A percentile compares a stretch with the other conserved stretches of the same genome.
Conservation (phyloP, 2,797 vertebrate genomes). For the Gallirallus australis region DNA sequence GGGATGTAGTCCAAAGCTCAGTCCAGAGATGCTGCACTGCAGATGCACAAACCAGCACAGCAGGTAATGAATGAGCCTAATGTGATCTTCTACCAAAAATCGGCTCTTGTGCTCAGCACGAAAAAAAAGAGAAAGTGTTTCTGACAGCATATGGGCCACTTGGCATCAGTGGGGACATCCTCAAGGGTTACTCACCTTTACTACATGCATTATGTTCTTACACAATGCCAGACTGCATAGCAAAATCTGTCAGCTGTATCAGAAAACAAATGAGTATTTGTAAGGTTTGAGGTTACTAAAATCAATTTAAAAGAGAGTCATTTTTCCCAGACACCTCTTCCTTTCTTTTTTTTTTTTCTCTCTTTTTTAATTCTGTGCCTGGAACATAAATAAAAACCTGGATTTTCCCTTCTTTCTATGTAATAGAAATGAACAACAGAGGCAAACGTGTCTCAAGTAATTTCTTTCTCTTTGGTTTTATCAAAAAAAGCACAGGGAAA, state of each 20-base stretch:
- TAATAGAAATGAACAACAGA: constrained; percentile 43
- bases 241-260: constrained; percentile 16
- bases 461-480: constrained; percentile 40
- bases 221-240: background rate
- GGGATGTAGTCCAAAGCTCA: background rate
- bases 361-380: background rate
- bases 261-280: constrained; percentile 35
- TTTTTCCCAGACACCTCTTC: background rate
- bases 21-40: constrained; percentile 28
- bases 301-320: constrained; percentile 31
- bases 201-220: background rate
- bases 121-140: background rate
- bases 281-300: constrained; percentile 10
- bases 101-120: background rate
- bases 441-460: constrained; percentile 14
- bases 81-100: background rate
- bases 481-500: constrained; percentile 13
- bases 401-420: constrained; percentile 41
- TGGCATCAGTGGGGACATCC: background rate
- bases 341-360: too few relatives aligned
- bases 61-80: constrained; percentile 29
- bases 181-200: constrained; percentile 21
- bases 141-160: background rate
- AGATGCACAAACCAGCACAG: constrained; percentile 32
- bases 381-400: constrained; percentile 30